phyloP scores from a whole-genome alignment of 1,140 invertebrate species.

The Manduca sexta region DNA sequence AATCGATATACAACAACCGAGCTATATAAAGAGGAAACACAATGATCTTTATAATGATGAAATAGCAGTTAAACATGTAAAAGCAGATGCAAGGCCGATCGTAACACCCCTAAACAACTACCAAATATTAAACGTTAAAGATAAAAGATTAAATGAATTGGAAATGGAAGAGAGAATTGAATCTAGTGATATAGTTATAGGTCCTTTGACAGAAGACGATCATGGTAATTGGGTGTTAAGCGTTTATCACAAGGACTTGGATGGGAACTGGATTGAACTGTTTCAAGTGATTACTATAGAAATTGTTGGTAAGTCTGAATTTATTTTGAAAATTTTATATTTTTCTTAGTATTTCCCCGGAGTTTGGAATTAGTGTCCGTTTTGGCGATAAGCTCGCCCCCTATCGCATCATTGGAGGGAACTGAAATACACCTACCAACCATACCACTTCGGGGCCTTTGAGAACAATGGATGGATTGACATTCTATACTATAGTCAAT shows the following conservation, averaged over 20 bases:
- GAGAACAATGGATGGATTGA: no score
- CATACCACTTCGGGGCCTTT: no score
- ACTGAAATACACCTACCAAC: no score
- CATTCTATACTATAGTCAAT: no score
- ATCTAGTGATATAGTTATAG: slow-evolving; percentile 19
- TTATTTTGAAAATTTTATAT: no score
- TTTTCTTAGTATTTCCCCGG: no score
- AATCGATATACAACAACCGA: slow-evolving; percentile 22
- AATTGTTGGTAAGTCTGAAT: slow-evolving; percentile 36
- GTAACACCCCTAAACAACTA: not conserved
- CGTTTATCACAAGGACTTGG: slow-evolving; percentile 22
- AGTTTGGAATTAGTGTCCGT: no score
- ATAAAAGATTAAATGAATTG: slow-evolving; percentile 1
- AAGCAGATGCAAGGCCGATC: slow-evolving; percentile 13
- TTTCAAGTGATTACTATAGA: slow-evolving; percentile 50
- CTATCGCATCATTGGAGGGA: no score
- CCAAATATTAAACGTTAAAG: not conserved
- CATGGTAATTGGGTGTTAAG: slow-evolving; percentile 59
- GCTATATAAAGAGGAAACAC: not conserved
- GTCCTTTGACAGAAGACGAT: slow-evolving; percentile 39
- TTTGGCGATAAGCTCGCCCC: no score
- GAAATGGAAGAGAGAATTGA: not conserved
- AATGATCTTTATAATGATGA: slow-evolving; percentile 11
- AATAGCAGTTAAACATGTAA: slow-evolving; percentile 12
- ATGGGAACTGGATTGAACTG: slow-evolving; percentile 35